Percentiles rank a stretch among this genome's conserved stretches.
Conservation (phyloP, 1,140 invertebrate species). For the Temnothorax nylanderi region DNA sequence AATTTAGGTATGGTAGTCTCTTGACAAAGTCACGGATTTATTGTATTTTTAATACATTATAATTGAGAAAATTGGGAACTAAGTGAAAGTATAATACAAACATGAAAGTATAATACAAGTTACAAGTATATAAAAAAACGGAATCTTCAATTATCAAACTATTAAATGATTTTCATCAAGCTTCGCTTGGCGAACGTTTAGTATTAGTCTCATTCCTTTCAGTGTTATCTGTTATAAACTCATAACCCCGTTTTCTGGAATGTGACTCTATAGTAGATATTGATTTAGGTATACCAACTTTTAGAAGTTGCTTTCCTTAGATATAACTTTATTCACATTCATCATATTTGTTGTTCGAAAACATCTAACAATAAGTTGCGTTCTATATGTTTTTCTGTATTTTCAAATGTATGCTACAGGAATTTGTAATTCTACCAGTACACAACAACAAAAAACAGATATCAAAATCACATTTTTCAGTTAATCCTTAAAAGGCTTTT, state of each 20-base stretch:
- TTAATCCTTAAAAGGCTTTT: neutral
- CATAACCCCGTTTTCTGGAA: constrained; percentile 14
- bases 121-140: neutral
- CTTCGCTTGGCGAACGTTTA: constrained; percentile 33
- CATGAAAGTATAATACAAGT: neutral
- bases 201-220: constrained; percentile 15
- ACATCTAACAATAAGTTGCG: neutral
- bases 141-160: neutral
- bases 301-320: constrained; percentile 21
- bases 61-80: neutral
- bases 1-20: neutral
- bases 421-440: neutral
- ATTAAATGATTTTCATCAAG: constrained; percentile 2
- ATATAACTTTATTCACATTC: constrained; percentile 16
- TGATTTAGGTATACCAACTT: constrained; percentile 5
- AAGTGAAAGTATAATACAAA: neutral
- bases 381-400: constrained; percentile 19
- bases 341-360: constrained; percentile 15
- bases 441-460: neutral
- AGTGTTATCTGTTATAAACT: constrained; percentile 30
- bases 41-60: neutral
- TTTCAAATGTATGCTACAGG: neutral
- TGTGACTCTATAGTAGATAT: neutral
- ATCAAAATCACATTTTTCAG: constrained; percentile 6
- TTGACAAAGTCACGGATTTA: neutral